A percentile compares a stretch with the other conserved stretches of the same genome.
These are phyloP conservation scores for Heliocidaris tuberculata DNA, from an alignment of 35 echinoderm and acorn worm genomes.

Conservation along the genomic window DNA sequence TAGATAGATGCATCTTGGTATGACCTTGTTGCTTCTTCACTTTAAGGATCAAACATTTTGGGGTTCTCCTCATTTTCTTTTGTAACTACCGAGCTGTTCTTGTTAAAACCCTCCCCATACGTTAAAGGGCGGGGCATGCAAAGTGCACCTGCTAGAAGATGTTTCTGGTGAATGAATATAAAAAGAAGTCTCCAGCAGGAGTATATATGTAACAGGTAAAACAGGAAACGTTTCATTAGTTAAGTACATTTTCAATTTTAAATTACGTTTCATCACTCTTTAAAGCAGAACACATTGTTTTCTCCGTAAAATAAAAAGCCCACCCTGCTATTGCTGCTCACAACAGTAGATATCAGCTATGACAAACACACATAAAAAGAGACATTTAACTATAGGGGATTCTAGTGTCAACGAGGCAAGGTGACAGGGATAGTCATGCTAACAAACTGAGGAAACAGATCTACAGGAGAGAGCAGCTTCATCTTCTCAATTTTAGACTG, in stretches of 20 bases:
- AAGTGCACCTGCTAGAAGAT: neutral
- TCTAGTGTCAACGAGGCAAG: neutral
- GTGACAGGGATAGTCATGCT: slow-evolving; percentile 8
- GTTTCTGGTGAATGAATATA: neutral
- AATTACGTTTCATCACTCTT: neutral
- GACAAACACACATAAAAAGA: slow-evolving; percentile 12
- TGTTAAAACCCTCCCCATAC: neutral
- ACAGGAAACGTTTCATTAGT: neutral
- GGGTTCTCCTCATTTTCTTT: neutral
- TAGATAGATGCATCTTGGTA: neutral
- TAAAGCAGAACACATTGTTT: neutral
- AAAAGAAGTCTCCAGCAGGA: neutral
- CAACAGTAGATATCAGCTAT: neutral
- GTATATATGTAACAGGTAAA: slow-evolving; percentile 13
- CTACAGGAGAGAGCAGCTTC: neutral
- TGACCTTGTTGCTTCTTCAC: neutral
- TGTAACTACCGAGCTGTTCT: neutral
- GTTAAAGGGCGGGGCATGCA: neutral
- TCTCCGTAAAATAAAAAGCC: neutral
- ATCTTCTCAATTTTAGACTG: neutral
- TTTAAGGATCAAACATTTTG: neutral
- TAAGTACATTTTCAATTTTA: neutral
- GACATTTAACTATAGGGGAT: neutral
- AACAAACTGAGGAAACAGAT: neutral
- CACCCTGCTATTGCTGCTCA: neutral